A percentile compares a stretch with the other conserved stretches of the same genome.
These are phyloP conservation scores for Boloria euphrosyne DNA, from an alignment of 2,888 invertebrate genomes.

Conservation along the genomic window DNA sequence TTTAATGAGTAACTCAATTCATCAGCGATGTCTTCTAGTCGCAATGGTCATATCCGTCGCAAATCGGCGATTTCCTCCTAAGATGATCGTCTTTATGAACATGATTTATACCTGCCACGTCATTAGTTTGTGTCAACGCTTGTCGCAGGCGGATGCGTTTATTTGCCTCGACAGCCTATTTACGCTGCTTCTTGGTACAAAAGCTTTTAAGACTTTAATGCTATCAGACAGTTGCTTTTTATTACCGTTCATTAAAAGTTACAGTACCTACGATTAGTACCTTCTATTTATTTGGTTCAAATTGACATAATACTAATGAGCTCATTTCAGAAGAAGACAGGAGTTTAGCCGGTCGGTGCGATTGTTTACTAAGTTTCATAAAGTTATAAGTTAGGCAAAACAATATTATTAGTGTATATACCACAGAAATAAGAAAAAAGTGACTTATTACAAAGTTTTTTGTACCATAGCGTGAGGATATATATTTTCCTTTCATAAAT, in stretches of 20 bases:
- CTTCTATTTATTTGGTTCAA: no score
- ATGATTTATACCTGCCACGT: slow-evolving; percentile 80
- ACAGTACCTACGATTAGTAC: no score
- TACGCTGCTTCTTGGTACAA: slow-evolving; percentile 44
- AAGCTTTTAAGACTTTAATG: slow-evolving; percentile 34
- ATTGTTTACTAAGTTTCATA: no score
- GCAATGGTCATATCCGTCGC: slow-evolving; percentile 78
- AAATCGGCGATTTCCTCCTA: slow-evolving; percentile 77
- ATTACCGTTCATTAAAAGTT: background rate
- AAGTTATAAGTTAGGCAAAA: no score
- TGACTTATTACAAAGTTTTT: no score
- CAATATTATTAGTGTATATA: no score
- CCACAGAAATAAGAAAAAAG: no score
- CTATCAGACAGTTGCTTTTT: slow-evolving; percentile 1
- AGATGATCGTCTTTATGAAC: slow-evolving; percentile 64
- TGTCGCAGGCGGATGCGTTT: slow-evolving; percentile 70
- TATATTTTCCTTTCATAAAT: slow-evolving; percentile 2
- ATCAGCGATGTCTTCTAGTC: slow-evolving; percentile 59
- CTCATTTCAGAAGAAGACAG: no score
- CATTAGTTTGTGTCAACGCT: slow-evolving; percentile 76
- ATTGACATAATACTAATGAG: no score
- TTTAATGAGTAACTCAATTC: slow-evolving; percentile 40
- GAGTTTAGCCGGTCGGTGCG: no score
- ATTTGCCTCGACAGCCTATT: slow-evolving; percentile 64
- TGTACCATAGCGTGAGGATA: slow-evolving; percentile 1